These are phyloP conservation scores for Oeneis ivallda DNA, from an alignment of 2,888 invertebrate species.

Conservation along the genomic window DNA sequence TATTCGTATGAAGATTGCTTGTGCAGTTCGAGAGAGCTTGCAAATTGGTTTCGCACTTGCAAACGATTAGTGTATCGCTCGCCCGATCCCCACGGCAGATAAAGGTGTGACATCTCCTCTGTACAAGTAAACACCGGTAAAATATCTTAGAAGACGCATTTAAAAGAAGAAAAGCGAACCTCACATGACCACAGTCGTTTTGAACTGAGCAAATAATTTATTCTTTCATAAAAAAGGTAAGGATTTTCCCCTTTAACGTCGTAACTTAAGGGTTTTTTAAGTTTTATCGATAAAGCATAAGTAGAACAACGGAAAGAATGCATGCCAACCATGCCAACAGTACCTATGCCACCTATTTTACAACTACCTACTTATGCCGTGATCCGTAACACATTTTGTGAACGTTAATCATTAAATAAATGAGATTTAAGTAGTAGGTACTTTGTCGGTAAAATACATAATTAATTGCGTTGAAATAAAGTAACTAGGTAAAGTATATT, in stretches of 20 bases:
- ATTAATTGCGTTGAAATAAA: not conserved
- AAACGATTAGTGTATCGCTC: constrained; percentile 70
- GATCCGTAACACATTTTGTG: constrained; percentile 11
- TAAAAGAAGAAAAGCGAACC: constrained; percentile 20
- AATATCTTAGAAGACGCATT: not conserved
- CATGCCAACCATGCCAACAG: constrained; percentile 39
- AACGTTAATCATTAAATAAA: not conserved
- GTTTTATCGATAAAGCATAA: constrained; percentile 73
- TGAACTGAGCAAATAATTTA: constrained; percentile 58
- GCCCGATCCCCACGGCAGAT: constrained; percentile 88
- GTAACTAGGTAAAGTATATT: not conserved
- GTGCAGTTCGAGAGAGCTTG: constrained; percentile 71
- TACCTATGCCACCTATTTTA: constrained; percentile 9
- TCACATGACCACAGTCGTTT: constrained; percentile 49
- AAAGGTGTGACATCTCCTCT: constrained; percentile 92
- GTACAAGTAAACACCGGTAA: constrained; percentile 53
- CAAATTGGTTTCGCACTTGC: constrained; percentile 74
- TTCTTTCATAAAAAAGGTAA: constrained; percentile 49
- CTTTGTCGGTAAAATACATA: constrained; percentile 1
- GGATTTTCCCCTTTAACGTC: constrained; percentile 57
- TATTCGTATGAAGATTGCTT: constrained; percentile 72
- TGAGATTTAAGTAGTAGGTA: constrained; percentile 13
- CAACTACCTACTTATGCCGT: constrained; percentile 9
- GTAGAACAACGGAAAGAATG: constrained; percentile 35
- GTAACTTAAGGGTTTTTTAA: constrained; percentile 63